Percentiles rank a stretch among this genome's conserved stretches.
Evolutionary conservation across 2,797 vertebrate genomes (phyloP).

Genomic region (Pseudocheirus occidentalis): DNA sequence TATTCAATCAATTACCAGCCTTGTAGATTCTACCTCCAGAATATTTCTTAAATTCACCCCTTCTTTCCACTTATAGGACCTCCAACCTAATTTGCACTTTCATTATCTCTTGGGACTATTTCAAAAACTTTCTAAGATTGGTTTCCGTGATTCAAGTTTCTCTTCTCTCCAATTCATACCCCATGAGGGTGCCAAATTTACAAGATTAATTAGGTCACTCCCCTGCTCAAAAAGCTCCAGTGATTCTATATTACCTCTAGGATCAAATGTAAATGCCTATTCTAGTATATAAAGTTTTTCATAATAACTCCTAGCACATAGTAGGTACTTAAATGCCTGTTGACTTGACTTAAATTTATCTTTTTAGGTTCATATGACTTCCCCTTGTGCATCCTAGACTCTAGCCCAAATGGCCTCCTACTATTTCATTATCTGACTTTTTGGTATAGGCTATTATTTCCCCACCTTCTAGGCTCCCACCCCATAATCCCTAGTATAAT

Average conservation of each 20-base stretch:
- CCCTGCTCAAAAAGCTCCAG: too few relatives aligned
- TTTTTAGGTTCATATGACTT: not conserved
- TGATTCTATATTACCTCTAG: not conserved
- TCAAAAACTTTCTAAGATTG: too few relatives aligned
- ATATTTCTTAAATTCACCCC: too few relatives aligned
- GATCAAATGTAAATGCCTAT: not conserved
- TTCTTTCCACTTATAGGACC: too few relatives aligned
- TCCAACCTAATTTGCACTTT: too few relatives aligned
- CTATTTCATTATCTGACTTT: not conserved
- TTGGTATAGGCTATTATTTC: not conserved
- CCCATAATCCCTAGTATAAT: not conserved
- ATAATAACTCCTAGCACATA: not conserved
- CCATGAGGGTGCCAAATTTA: too few relatives aligned
- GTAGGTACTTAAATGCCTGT: not conserved
- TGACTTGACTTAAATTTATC: not conserved
- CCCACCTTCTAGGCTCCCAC: not conserved
- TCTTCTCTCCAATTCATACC: too few relatives aligned
- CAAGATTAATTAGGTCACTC: too few relatives aligned
- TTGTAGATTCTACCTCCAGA: too few relatives aligned
- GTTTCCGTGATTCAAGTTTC: too few relatives aligned
- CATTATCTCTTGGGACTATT: too few relatives aligned
- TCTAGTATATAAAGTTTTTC: not conserved
- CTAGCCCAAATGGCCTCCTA: not conserved
- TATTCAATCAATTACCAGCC: too few relatives aligned
- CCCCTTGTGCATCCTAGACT: not conserved